phyloP scores from a whole-genome alignment of 2,113 vertebrate species.

The Condylura cristata region DNA sequence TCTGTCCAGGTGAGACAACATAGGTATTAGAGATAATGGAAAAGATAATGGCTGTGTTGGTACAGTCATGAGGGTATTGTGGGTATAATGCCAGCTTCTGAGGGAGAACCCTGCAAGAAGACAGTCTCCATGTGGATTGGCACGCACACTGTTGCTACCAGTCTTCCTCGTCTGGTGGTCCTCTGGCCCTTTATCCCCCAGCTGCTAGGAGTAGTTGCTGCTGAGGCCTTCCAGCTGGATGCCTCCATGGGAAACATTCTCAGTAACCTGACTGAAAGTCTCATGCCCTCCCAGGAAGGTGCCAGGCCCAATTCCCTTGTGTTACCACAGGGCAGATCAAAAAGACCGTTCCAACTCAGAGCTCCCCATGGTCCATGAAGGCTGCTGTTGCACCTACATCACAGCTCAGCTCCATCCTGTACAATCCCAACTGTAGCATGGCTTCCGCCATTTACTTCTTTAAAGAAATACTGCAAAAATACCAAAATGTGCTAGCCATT shows the following conservation, averaged over 20 bases:
- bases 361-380: neutral
- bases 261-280: neutral
- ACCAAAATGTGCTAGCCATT: neutral
- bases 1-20: neutral
- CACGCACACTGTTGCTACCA: accelerated
- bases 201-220: neutral
- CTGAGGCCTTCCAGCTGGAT: neutral
- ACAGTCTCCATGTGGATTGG: accelerated
- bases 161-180: neutral
- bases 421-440: neutral
- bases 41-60: neutral
- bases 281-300: neutral
- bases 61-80: neutral
- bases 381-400: neutral
- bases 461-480: neutral
- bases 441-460: neutral
- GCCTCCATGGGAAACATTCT: neutral
- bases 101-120: neutral
- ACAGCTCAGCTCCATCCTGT: neutral
- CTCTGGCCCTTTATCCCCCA: neutral
- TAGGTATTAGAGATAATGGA: neutral
- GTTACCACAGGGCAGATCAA: neutral
- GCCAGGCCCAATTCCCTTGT: too few species aligned
- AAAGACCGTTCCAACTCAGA: neutral
- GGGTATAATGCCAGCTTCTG: accelerated